phyloP scores from a whole-genome alignment of 2,888 invertebrate species.

The Lypha dubia region DNA sequence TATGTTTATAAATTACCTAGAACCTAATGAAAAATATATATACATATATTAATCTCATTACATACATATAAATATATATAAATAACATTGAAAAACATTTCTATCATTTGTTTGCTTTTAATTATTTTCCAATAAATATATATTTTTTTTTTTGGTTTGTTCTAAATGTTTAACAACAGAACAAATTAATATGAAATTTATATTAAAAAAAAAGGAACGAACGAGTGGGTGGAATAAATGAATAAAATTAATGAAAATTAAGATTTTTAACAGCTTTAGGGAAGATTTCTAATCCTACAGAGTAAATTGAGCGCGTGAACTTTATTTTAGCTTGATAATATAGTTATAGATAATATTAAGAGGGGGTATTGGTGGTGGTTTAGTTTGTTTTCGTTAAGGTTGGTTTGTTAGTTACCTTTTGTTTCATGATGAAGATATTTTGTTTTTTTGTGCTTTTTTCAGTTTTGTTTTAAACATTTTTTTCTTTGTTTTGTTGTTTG shows the following conservation, averaged over 20 bases:
- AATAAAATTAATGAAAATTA: conserved; percentile 28
- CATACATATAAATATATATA: conserved; percentile 42
- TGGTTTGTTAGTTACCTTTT: conserved; percentile 54
- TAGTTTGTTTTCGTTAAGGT: conserved; percentile 48
- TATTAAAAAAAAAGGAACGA: conserved; percentile 1
- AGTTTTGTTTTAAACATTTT: conserved; percentile 60
- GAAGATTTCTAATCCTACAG: conserved; percentile 38
- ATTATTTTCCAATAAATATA: conserved; percentile 23
- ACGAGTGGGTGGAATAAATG: conserved; percentile 13
- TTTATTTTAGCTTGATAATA: conserved; percentile 77
- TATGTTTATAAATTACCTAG: conserved; percentile 61
- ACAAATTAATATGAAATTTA: conserved; percentile 18
- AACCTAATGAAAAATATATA: conserved; percentile 54
- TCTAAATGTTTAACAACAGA: conserved; percentile 40
- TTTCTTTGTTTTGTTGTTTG: conserved; percentile 72
- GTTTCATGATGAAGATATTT: conserved; percentile 26
- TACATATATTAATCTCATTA: too few species aligned
- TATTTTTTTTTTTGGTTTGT: conserved; percentile 12
- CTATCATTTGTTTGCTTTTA: background rate
- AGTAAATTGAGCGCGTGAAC: conserved; percentile 73
- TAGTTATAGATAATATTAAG: conserved; percentile 52
- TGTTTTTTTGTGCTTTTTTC: conserved; percentile 73
- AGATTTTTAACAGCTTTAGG: conserved; percentile 29
- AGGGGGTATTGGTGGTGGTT: conserved; percentile 60
- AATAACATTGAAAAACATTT: conserved; percentile 44